Evolutionary conservation across 2,888 invertebrate genomes (phyloP).

Genomic region (Polymixis flavicincta): DNA sequence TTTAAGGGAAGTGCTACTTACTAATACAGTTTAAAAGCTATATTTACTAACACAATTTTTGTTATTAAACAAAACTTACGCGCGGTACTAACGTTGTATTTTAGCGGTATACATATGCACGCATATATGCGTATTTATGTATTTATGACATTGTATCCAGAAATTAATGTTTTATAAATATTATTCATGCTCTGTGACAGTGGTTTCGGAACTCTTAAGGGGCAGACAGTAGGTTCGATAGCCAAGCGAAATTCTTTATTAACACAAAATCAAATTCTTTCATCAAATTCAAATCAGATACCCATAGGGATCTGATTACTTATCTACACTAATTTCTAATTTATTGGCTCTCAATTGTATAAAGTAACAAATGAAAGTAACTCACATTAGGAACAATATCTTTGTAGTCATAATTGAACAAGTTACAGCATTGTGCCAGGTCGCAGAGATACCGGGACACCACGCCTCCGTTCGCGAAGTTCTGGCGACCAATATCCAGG

Average conservation of each 20-base stretch:
- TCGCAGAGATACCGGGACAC: conserved; percentile 91
- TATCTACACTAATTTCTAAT: not conserved
- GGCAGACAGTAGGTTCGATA: not conserved
- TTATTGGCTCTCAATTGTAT: no score
- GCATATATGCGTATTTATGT: no score
- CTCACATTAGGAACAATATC: conserved; percentile 90
- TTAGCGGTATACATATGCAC: no score
- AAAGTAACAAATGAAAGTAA: not conserved
- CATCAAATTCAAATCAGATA: no score
- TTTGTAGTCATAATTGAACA: conserved; percentile 93
- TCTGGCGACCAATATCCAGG: conserved; percentile 89
- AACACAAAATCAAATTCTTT: not conserved
- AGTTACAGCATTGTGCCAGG: conserved; percentile 92
- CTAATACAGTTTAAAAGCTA: no score
- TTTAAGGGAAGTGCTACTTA: no score
- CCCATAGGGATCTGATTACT: not conserved
- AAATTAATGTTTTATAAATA: no score
- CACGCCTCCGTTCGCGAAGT: conserved; percentile 89
- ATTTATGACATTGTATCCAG: no score
- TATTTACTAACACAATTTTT: no score
- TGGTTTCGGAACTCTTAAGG: not conserved
- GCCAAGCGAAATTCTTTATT: not conserved
- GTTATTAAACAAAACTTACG: no score
- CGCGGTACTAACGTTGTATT: no score
- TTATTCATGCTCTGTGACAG: not conserved